These are phyloP conservation scores for Tychaedon coryphoeus DNA, from an alignment of 2,113 vertebrate genomes.

Conservation along the genomic window DNA sequence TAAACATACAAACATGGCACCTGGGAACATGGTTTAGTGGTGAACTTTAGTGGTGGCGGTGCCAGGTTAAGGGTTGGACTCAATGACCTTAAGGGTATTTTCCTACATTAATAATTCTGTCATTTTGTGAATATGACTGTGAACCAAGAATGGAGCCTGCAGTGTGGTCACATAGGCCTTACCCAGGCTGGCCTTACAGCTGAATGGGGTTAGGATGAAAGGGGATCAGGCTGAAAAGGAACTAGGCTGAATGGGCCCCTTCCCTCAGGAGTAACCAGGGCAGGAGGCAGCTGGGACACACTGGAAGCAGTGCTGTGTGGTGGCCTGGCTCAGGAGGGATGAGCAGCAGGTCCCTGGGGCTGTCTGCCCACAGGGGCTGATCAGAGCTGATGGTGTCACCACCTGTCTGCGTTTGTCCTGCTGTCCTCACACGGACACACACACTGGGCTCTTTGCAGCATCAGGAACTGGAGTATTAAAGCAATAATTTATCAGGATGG, in stretches of 20 bases:
- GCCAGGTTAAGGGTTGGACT: neutral
- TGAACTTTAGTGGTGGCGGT: neutral
- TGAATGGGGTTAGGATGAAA: accelerated
- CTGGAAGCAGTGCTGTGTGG: neutral
- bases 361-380: neutral
- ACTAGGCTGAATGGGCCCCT: neutral
- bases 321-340: neutral
- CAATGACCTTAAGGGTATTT: neutral
- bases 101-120: neutral
- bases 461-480: neutral
- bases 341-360: neutral
- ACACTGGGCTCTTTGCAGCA: accelerated
- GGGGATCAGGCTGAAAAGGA: neutral
- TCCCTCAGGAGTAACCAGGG: neutral
- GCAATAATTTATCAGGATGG: neutral
- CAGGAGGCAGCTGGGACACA: neutral
- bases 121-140: neutral
- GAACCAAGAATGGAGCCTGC: neutral
- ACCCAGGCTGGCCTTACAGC: neutral
- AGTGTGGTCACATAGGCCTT: too few relatives aligned
- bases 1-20: neutral
- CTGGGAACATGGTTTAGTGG: neutral
- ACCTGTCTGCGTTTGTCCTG: accelerated
- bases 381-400: neutral
- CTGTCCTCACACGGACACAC: accelerated